Evolutionary conservation across 2,113 vertebrate species (phyloP), one percentile per base, ranked within the genome.

Genomic region (Hippocampus abdominalis): DNA sequence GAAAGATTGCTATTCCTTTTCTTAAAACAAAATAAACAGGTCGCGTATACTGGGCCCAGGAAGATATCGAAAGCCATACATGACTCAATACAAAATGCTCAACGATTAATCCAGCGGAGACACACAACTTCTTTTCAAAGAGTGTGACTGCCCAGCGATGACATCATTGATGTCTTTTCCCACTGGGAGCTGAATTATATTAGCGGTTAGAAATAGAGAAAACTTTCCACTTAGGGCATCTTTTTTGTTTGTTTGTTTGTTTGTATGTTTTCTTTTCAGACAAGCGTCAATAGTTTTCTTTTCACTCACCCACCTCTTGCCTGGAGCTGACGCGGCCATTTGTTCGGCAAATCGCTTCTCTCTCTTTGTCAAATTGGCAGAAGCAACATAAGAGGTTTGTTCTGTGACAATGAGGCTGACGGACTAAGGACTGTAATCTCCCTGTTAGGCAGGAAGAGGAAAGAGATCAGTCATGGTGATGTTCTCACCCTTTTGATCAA

Each of bases 341-440:
- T 86, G 84, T 81, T 83, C 78, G 77, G 70, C 46, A 46, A 77
- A 80, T 73, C 74, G 57, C 64, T 77, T 56, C 51, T 65, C 64
- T 1, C 62, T 57, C 72, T 68, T 74, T 62, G 70, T 59, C 25
- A 25, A n/a, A 63, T 69, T 67, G 70, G 78, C 56, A 74, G 69
- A 68, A 73, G 75, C 73, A 64, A 77, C 75, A 81, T 63, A 68
- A 74, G 70, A 75, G 68, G 49, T 42, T 49, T 21, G 46, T 71
- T 79, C 70, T 77, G 69, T 65, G 74, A 77, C 74, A 21, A 68
- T 53, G 51, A 53, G 3, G 57, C 60, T 68, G 69, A 82, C 12
- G 27, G 23, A 75, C 61, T 78, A 75, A 85, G 70, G 80, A 68
- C 48, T 71, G 73, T 79, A 68, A 82, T 86, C 88, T 79, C 76